Base-by-base conservation (phyloP, 2,113 vertebrate genomes). In the Rhombomys opimus region DNA sequence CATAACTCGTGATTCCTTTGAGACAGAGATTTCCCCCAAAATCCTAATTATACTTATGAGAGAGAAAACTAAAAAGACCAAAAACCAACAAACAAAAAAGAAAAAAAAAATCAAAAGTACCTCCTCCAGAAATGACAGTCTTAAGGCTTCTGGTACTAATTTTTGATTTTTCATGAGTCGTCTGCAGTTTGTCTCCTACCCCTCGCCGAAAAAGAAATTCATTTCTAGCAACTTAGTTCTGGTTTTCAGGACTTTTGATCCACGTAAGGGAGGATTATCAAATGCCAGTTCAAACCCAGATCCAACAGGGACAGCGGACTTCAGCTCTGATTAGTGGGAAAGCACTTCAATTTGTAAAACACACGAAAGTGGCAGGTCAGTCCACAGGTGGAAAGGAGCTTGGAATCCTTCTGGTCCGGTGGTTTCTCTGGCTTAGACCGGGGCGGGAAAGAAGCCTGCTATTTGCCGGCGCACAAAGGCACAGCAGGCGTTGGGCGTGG, bases 401-500 rank as follows among this genome's bases (percentile, higher is more conserved):
- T 14, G 50, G 35, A 22, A 84, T 23, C 32, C 6, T 63, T 72
- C 4, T 30, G 7, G 61, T 14, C 81, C 14, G 12, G 2, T 4
- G 9, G 30, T 22, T 91, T 23, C 73, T 14, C 41, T 4, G 0
- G 0, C 46, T 52, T 2, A n/a, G 6, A 8, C 0, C 8, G 17
- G 41, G 41, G 41, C 4, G 41, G 41, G 38, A 46, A 67, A 32
- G 41, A 50, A 14, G 17, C 25, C 38, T 46, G 59, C 41, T 23
- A 27, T 46, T 46, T 18, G 50, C 35, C 22, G 9, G 38, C 1
- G 35, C 67, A 68, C 65, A 38, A 25, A 73, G 32, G 22, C 67
- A 27, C 38, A 57, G 41, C 0, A 4, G 5, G 3, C 0, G 5
- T 7, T 0, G 35, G 5, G n/a, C n/a, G 7, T 0, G 6, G 11